phyloP scores from a whole-genome alignment of 2,797 vertebrate genomes.

The Pipistrellus pipistrellus region DNA sequence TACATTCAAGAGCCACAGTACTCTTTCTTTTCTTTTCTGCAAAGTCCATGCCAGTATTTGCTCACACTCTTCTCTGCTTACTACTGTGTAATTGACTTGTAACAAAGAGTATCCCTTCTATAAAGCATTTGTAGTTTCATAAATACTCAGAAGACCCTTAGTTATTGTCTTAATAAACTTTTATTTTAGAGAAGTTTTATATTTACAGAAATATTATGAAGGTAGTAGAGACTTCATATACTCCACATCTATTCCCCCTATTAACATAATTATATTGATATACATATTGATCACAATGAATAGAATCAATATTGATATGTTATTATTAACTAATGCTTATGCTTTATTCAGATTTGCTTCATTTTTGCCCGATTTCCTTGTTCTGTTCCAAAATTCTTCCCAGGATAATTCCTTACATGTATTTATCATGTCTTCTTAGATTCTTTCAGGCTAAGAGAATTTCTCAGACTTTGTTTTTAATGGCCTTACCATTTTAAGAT shows the following conservation, averaged over 20 bases:
- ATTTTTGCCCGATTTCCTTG: not conserved
- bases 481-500: not conserved
- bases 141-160: not conserved
- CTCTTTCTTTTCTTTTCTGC: constrained; percentile 6
- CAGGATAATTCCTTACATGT: not conserved
- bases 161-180: not conserved
- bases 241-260: not conserved
- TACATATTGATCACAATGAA: not conserved
- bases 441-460: not conserved
- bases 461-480: constrained; percentile 30
- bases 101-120: not conserved
- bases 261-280: not conserved
- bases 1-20: not conserved
- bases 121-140: not conserved
- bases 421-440: not conserved
- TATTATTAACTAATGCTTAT: not conserved
- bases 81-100: not conserved
- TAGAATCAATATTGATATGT: not conserved
- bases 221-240: not conserved
- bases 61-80: not conserved
- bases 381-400: not conserved
- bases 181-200: constrained; percentile 2
- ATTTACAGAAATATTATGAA: constrained; percentile 14
- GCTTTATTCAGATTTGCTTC: not conserved
- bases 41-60: not conserved